Base-by-base conservation (phyloP, 2,888 invertebrate genomes). In the Graphium colonna region DNA sequence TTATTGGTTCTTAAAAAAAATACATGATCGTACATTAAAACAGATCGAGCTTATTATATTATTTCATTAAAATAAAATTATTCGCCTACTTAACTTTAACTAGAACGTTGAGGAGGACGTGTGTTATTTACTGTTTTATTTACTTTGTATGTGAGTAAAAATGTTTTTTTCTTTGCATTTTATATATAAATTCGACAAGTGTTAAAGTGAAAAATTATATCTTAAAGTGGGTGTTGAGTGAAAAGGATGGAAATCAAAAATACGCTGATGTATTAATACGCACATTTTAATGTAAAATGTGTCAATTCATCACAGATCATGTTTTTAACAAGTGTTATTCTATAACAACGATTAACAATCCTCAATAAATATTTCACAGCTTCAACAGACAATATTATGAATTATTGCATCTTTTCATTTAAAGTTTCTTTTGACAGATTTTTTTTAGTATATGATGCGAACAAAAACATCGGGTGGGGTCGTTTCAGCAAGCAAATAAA, bases 241-340 rank as follows among this genome's bases (percentile, higher is more conserved):
- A 43, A 15, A 51, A 63, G 68, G 71, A 56, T 65, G 56, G 51
- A 69, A 84, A 82, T 77, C 69, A 85, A 85, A 81, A 83, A 77
- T 12, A 36, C 72, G 71, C 79, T 65, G 60, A 61, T 67, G 67
- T 65, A 62, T 64, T 63, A 69, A 66, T 61, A 64, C 52, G 65
- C 82, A 87, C 86, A 87, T 87, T 88, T 88, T 88, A 87, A 88
- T 88, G 82, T 83, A 86, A 88, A 87, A 88, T 84, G 87, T 78
- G 83, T 71, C 51, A 43, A 28, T 63, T 64, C 67, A 85, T 86
- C 84, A 86, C 85, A 87, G 84, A 80, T 81, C 69, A 69, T 52
- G 61, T 58, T 18, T 5, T 55, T 45, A 53, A 58, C 66, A 65
- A 69, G 68, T 51, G 68, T 68, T 71, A 69, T 68, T 65, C 57